Conservation (phyloP, 2,797 vertebrate species). For the Sebastes oblongus region DNA sequence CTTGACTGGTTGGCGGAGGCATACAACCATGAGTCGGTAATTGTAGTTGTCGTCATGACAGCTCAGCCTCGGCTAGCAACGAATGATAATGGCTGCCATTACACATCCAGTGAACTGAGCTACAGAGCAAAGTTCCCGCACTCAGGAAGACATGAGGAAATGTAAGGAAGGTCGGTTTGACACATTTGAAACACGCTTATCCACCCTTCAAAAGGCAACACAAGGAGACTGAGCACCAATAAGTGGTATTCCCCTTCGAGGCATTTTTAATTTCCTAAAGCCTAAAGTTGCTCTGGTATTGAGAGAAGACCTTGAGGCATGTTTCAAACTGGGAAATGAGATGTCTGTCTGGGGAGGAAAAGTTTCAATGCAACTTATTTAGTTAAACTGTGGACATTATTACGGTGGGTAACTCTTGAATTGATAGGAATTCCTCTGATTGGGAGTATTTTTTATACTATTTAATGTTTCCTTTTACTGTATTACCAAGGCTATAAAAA, state of each 20-base stretch:
- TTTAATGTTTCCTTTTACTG: not conserved
- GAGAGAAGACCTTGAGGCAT: not conserved
- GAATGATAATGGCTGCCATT: not conserved
- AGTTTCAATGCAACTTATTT: not conserved
- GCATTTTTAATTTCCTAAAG: not conserved
- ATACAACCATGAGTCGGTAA: not conserved
- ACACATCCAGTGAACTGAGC: not conserved
- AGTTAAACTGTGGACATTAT: not conserved
- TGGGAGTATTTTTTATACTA: not conserved
- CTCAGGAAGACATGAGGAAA: not conserved
- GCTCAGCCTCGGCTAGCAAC: not conserved
- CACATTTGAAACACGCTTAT: not conserved
- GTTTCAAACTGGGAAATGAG: not conserved
- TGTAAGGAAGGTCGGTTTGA: not conserved
- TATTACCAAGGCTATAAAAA: not conserved
- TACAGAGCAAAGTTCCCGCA: not conserved
- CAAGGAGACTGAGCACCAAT: not conserved
- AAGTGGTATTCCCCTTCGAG: not conserved
- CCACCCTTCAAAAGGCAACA: not conserved
- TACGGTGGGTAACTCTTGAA: not conserved
- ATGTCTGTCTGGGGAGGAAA: not conserved
- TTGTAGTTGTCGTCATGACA: not conserved
- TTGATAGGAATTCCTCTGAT: not conserved
- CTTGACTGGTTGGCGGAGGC: not conserved
- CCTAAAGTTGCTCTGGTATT: not conserved